These are phyloP conservation scores for Centropus bengalensis DNA, from an alignment of 2,113 vertebrate genomes.

Conservation along the genomic window DNA sequence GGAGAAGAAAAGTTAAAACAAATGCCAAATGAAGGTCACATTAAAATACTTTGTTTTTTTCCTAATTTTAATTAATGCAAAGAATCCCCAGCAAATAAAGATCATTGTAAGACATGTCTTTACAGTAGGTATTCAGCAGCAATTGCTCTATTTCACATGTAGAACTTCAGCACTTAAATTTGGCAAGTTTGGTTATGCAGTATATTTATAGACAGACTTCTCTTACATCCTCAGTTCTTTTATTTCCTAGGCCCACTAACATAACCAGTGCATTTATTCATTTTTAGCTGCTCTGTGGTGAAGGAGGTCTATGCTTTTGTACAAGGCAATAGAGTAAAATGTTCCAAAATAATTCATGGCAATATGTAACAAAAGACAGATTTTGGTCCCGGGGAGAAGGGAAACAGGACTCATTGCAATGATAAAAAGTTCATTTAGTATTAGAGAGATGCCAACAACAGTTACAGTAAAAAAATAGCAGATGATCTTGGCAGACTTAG, in stretches of 20 bases:
- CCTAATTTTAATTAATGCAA: constrained; percentile 82
- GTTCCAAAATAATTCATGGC: background rate
- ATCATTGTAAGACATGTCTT: constrained; percentile 42
- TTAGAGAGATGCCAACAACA: constrained; percentile 19
- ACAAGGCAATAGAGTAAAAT: background rate
- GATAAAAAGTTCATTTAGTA: constrained; percentile 31
- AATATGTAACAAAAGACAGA: background rate
- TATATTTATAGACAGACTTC: background rate
- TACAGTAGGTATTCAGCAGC: background rate
- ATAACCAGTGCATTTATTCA: background rate
- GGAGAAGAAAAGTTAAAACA: constrained; percentile 96
- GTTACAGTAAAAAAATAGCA: constrained; percentile 31
- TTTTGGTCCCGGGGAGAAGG: background rate
- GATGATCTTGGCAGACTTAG: constrained; percentile 7
- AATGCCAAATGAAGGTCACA: constrained; percentile 99
- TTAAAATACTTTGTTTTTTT: constrained; percentile 88
- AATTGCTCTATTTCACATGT: constrained; percentile 16
- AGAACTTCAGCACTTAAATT: background rate
- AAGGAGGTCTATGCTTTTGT: background rate
- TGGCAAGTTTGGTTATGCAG: constrained; percentile 30
- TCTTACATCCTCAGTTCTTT: background rate
- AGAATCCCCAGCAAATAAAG: constrained; percentile 73
- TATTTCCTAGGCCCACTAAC: background rate
- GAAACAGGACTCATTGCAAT: constrained; percentile 6
- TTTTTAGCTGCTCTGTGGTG: background rate